Conservation (phyloP, 2,888 invertebrate genomes). For the Metacarcinus magister region DNA sequence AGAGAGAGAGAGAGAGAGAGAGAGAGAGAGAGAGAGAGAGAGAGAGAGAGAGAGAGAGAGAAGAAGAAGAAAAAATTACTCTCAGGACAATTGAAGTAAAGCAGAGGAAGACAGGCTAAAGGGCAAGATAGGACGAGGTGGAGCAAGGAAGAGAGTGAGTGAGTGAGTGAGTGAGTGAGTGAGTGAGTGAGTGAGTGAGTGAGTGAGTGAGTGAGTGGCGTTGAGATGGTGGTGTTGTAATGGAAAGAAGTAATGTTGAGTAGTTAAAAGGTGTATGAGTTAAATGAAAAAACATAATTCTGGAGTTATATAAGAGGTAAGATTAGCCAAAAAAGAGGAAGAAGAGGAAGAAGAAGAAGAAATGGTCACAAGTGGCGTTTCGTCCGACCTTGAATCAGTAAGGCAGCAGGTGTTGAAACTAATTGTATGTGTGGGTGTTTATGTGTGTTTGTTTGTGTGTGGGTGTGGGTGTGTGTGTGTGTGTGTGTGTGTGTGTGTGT, state of each 20-base stretch:
- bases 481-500: slow-evolving; percentile 7
- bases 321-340: neutral
- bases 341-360: neutral
- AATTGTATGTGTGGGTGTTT: neutral
- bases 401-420: neutral
- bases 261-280: too few species aligned
- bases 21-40: too few species aligned
- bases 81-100: too few species aligned
- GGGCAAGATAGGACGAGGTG: neutral
- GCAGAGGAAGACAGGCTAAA: too few species aligned
- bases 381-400: neutral
- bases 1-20: too few species aligned
- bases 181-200: neutral
- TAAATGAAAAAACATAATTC: neutral
- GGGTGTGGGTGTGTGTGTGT: slow-evolving; percentile 12
- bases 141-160: neutral
- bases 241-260: too few species aligned
- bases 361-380: neutral
- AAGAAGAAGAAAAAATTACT: too few species aligned
- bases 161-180: neutral
- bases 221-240: too few species aligned
- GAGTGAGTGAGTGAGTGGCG: neutral
- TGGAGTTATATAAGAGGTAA: too few species aligned
- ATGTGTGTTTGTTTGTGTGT: slow-evolving; percentile 32
- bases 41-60: too few species aligned